These are phyloP conservation scores for Rhinatrema bivittatum DNA, from an alignment of 2,797 vertebrate species.

Conservation along the genomic window DNA sequence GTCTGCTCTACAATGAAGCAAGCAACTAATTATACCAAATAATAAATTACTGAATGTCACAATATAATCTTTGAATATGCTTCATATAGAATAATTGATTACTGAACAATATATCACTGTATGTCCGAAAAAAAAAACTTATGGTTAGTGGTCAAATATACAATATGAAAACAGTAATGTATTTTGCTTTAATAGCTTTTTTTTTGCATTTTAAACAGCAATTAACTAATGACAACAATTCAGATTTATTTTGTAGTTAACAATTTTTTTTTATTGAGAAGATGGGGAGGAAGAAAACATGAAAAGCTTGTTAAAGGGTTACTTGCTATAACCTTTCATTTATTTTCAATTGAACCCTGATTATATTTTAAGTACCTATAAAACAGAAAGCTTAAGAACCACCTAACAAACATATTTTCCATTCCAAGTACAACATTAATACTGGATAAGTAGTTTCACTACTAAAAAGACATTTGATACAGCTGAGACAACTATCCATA, in stretches of 20 bases:
- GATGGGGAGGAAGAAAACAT: no score
- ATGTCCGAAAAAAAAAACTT: conserved; percentile 38
- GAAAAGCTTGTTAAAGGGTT: conserved; percentile 7
- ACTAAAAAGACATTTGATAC: no score
- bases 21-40: conserved; percentile 53
- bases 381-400: no score
- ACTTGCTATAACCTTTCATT: conserved; percentile 14
- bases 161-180: conserved; percentile 41
- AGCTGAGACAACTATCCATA: no score
- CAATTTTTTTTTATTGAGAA: conserved; percentile 17
- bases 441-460: no score
- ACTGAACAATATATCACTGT: conserved; percentile 40
- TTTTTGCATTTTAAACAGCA: conserved; percentile 48
- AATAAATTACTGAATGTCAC: conserved; percentile 48
- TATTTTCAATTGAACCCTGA: no score
- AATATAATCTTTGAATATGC: conserved; percentile 46
- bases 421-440: no score
- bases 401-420: no score
- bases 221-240: conserved; percentile 45
- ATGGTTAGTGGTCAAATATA: conserved; percentile 35
- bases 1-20: conserved; percentile 43
- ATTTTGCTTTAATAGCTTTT: conserved; percentile 41
- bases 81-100: conserved; percentile 52
- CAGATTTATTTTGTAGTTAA: conserved; percentile 33
- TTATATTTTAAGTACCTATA: no score